Base-by-base conservation (phyloP, 2,888 invertebrate genomes). In the Cerastis rubricosa region DNA sequence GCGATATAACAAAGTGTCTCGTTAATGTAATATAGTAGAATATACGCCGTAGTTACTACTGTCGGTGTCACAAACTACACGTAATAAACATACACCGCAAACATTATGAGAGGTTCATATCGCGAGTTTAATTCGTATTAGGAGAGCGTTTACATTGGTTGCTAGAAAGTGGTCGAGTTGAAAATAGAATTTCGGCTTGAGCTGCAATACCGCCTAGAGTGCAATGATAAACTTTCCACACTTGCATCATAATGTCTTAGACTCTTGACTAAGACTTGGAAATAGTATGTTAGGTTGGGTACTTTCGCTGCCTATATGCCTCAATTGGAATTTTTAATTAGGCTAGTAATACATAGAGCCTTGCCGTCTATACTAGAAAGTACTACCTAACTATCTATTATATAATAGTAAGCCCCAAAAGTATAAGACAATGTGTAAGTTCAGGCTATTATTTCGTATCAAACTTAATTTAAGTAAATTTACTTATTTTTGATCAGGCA, bases 51-150 rank as follows among this genome's bases (percentile, higher is more conserved):
- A 85, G 67, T 71, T 78, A 78, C 78, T 74, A 57, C 45, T 61
- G 45, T 71, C 66, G 74, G 82, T 78, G 80, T 78, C 63, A 76
- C 75, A 82, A 84, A 87, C 78, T 84, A 82, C 65, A 74, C 61
- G 64, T 80, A 83, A 85, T 84, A 85, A 81, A 85, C 82, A 82
- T 80, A 49, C 67, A 85, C 80, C 76, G 69, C 74, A 79, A 77
- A 59, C 82, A 75, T 81, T 84, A 82, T 78, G 77, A 67, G 72
- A 65, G 73, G 76, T 78, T 85, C 70, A 76, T 76, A 78, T 74
- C 74, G 63, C 76, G 64, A 75, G 75, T 77, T 76, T 78, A 75
- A 84, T 84, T 85, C 47, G 65, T 54, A 73, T 74, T 74, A 76
- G 54, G 35, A 71, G 57, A 49, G 47, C 25, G 49, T 67, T 65